These are phyloP conservation scores for Metellina segmentata DNA, from an alignment of 2,888 invertebrate genomes.

Conservation along the genomic window DNA sequence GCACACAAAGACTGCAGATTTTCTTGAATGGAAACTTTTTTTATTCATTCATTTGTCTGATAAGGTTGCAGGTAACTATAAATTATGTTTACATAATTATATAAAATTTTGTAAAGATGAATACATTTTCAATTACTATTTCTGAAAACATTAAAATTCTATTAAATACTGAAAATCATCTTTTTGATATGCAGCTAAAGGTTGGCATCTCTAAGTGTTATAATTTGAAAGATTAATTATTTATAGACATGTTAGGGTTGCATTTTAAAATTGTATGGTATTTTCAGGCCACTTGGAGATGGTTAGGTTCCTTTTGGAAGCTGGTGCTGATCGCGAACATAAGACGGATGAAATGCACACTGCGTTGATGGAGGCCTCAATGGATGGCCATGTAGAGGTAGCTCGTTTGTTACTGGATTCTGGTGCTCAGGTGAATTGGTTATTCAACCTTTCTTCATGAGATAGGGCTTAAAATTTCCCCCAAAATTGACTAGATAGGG, in stretches of 20 bases:
- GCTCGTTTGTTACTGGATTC: constrained; percentile 95
- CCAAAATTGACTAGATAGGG: background rate
- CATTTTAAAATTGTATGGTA: constrained; percentile 25
- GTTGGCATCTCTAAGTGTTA: too few relatives aligned
- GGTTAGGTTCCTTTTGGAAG: constrained; percentile 96
- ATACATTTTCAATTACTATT: too few relatives aligned
- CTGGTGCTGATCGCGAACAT: constrained; percentile 98
- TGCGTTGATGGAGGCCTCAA: constrained; percentile 99
- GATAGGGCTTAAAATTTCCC: background rate
- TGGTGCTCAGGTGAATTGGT: constrained; percentile 89
- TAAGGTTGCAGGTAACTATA: too few relatives aligned
- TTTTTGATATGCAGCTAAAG: too few relatives aligned
- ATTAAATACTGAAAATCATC: too few relatives aligned
- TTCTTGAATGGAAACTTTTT: too few relatives aligned
- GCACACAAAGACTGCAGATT: too few relatives aligned
- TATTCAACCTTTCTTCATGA: background rate
- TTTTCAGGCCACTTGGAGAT: constrained; percentile 91
- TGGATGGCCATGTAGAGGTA: constrained; percentile 99
- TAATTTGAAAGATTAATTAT: too few relatives aligned
- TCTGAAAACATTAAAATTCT: too few relatives aligned
- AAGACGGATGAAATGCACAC: constrained; percentile 99
- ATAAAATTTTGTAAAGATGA: too few relatives aligned
- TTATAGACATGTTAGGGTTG: background rate
- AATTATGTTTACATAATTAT: too few relatives aligned
- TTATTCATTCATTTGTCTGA: too few relatives aligned